Base-by-base conservation (phyloP, 2,797 vertebrate genomes). In the Zalophus californianus region DNA sequence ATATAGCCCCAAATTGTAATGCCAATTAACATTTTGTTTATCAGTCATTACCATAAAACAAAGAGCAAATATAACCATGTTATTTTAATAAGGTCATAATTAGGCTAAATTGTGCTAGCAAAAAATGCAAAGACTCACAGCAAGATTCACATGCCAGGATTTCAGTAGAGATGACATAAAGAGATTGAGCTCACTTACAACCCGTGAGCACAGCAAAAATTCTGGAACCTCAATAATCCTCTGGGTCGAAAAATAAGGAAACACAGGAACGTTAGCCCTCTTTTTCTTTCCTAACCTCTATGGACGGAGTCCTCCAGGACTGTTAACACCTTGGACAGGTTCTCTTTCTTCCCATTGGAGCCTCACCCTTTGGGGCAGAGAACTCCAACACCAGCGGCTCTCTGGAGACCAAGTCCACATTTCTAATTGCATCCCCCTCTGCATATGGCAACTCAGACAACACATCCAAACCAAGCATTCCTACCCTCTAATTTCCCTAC, bases 1-100 rank as follows among this genome's bases (percentile, higher is more conserved):
- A 97, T 70, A 5, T 84, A 97, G 96, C 54, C 97, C 87, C 98
- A 96, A 98, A 87, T 48, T 97, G 56, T 96, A 97, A 98, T 97
- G 93, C 0, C 97, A 96, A 98, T 98, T 96, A 98, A 82, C 66
- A 97, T 97, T 98, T 98, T 98, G 97, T 98, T 98, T 98, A 98
- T 94, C 44, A n/a, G 62, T 94, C 94, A 98, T 98, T 98, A 98
- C 88, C 94, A 97, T 93, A 96, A 98, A 92, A 96, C 97, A 97
- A 98, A 96, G 25, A 96, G 90, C 86, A 98, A 97, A 86, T 98
- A 96, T 98, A 98, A 97, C 90, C 41, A 90, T 92, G 86, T 86
- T 97, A 60, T 0, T 50, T 97, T 97, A 98, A 98, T 97, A 97
- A 98, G 95, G 95, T 97, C 96, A 97, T 72, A 96, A 93, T 96